Base-by-base conservation (phyloP, 2,113 vertebrate species). In the Xyrauchen texanus region DNA sequence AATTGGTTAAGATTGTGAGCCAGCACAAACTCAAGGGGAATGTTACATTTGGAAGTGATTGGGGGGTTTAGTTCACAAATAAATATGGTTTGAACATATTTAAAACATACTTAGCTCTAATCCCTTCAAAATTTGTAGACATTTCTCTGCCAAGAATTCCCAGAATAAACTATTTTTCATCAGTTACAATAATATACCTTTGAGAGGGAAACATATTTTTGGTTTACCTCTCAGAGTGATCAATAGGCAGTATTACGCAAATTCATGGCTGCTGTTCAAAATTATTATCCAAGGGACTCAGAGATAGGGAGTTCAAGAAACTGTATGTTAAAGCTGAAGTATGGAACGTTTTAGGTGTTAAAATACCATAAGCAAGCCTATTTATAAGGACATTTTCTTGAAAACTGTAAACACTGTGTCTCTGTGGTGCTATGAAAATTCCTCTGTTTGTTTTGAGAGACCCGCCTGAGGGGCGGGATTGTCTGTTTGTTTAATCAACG, bases 171-270 rank as follows among this genome's bases (percentile, higher is more conserved):
- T n/a, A n/a, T n/a, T n/a, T n/a, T n/a, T n/a, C n/a, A n/a, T n/a
- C n/a, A n/a, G n/a, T n/a, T n/a, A n/a, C n/a, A n/a, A n/a, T n/a
- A n/a, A n/a, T n/a, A n/a, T n/a, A n/a, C 80, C 74, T 87, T 86
- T 84, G 80, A 74, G 86, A 77, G 81, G 73, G 67, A 76, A 77
- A 62, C 85, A 81, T 83, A 81, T 63, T 63, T 66, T 82, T 89
- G 90, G 87, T 82, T 82, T 16, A 52, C 61, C 68, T 49, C 45
- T 80, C 87, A 82, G 5, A 5, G 4, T 55, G 15, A 58, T 52
- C 78, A 55, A 83, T 71, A 47, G 79, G 21, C 21, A 34, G 21
- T 34, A 67, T 85, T 82, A 84, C 82, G 16, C 62, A 80, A 72
- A 76, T n/a, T 21, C 49, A 72, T 76, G 60, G 65, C 69, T 13